phyloP scores from a whole-genome alignment of 23 tunicate species.

The Corella eumyota region DNA sequence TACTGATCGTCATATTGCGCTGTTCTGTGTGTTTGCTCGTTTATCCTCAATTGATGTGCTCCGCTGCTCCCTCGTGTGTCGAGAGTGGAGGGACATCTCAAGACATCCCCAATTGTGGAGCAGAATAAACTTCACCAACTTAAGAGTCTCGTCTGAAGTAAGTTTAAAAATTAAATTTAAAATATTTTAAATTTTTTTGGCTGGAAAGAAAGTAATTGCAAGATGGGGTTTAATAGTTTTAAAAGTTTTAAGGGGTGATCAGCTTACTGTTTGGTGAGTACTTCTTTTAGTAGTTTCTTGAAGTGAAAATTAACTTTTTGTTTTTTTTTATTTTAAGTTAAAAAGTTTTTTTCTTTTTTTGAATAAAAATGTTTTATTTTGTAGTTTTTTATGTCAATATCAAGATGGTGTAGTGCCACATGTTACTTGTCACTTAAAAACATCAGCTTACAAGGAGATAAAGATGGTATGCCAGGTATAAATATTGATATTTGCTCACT shows the following conservation, averaged over 20 bases:
- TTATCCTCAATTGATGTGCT: constrained; percentile 41
- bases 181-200: too few species aligned
- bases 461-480: too few species aligned
- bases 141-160: constrained; percentile 13
- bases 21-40: constrained; percentile 62
- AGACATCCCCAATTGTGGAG: constrained; percentile 80
- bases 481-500: too few species aligned
- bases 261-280: too few species aligned
- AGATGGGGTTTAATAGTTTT: too few species aligned
- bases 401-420: constrained; percentile 51
- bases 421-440: constrained; percentile 40
- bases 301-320: too few species aligned
- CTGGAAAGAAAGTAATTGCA: too few species aligned
- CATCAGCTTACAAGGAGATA: constrained; percentile 8
- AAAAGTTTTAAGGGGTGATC: too few species aligned
- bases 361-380: too few species aligned
- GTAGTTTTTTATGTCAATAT: constrained; percentile 27
- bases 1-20: constrained; percentile 44
- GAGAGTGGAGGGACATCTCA: constrained; percentile 72
- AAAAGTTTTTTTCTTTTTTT: too few species aligned
- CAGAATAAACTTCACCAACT: constrained; percentile 40
- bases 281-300: too few species aligned
- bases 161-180: neutral
- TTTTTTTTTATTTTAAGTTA: too few species aligned
- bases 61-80: constrained; percentile 49